These are phyloP conservation scores for Yasuhikotakia modesta DNA, from an alignment of 2,797 vertebrate species.

Conservation along the genomic window DNA sequence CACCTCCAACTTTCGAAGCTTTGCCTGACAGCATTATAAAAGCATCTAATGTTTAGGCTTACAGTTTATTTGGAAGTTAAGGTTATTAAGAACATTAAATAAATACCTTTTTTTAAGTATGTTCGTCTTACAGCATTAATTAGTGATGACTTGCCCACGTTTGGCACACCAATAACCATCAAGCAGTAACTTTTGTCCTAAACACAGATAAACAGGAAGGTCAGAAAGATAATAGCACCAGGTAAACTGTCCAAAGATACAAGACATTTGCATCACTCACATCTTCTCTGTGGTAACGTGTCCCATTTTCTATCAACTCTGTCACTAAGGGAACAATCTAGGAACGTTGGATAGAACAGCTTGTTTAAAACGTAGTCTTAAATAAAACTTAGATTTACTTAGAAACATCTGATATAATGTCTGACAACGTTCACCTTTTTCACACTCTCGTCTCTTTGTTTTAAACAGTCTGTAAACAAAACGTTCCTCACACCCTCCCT, in stretches of 20 bases:
- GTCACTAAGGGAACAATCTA: slow-evolving; percentile 85
- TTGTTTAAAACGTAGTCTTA: too few relatives aligned
- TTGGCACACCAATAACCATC: slow-evolving; percentile 93
- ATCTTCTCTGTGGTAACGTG: slow-evolving; percentile 89
- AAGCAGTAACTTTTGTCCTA: slow-evolving; percentile 82
- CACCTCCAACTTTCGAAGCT: slow-evolving; percentile 86
- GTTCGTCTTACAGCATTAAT: slow-evolving; percentile 91
- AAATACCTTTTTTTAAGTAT: slow-evolving; percentile 87
- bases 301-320: slow-evolving; percentile 72
- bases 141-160: slow-evolving; percentile 94
- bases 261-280: slow-evolving; percentile 73
- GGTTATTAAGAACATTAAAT: not conserved
- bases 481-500: slow-evolving; percentile 76
- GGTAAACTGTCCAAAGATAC: too few relatives aligned
- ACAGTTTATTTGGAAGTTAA: not conserved
- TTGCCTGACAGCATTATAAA: slow-evolving; percentile 75
- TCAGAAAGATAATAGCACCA: not conserved
- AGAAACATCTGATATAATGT: not conserved
- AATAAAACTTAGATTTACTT: not conserved
- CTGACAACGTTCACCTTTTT: slow-evolving; percentile 76
- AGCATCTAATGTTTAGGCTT: not conserved
- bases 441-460: slow-evolving; percentile 77
- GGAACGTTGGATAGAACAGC: slow-evolving; percentile 41
- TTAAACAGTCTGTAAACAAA: slow-evolving; percentile 85
- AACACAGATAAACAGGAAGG: slow-evolving; percentile 16